phyloP scores from a whole-genome alignment of 2,888 invertebrate genomes.

The Apotomis turbidana region DNA sequence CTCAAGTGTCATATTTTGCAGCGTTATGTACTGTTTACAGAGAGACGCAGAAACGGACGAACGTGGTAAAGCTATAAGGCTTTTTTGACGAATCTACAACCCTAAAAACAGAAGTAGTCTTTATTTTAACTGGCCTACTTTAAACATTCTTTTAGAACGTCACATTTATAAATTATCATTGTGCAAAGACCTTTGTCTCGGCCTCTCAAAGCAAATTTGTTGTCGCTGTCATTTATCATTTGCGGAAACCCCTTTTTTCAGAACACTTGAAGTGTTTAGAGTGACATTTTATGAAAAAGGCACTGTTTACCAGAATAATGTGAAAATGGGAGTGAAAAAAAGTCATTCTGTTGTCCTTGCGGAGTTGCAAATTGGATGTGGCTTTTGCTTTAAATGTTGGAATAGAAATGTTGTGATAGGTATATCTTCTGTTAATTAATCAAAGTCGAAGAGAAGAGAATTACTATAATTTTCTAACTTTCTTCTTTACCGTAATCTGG shows the following conservation, averaged over 20 bases:
- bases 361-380: constrained; percentile 5
- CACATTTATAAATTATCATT: constrained; percentile 49
- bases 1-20: too few species aligned
- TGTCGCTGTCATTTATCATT: constrained; percentile 57
- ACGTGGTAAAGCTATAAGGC: too few species aligned
- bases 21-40: too few species aligned
- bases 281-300: constrained; percentile 53
- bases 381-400: constrained; percentile 12
- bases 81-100: too few species aligned
- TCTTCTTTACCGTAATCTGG: too few species aligned
- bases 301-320: constrained; percentile 46
- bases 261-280: constrained; percentile 54
- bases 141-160: constrained; percentile 13
- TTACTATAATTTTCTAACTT: too few species aligned
- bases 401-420: not conserved
- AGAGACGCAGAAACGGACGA: too few species aligned
- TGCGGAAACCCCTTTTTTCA: constrained; percentile 53
- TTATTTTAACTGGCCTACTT: constrained; percentile 2
- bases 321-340: constrained; percentile 37
- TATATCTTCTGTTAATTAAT: not conserved
- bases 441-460: too few species aligned
- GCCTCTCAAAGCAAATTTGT: constrained; percentile 51
- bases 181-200: constrained; percentile 50
- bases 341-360: constrained; percentile 6
- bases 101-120: not conserved